Base-by-base conservation (phyloP, 2,888 invertebrate genomes). In the Fabriciana adippe region DNA sequence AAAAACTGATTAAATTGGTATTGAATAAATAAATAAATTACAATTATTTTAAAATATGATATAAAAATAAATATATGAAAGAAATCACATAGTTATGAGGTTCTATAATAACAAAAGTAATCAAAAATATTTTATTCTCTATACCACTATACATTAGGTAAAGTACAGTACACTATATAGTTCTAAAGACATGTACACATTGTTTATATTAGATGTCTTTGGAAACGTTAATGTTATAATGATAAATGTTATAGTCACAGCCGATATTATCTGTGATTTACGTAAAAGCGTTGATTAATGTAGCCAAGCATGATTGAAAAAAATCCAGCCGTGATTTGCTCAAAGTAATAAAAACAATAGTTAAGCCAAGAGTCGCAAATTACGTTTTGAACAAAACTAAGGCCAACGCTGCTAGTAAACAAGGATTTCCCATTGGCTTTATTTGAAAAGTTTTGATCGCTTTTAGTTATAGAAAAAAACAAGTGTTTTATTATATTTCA, bases 401-500 rank as follows among this genome's bases (percentile, higher is more conserved):
- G 79, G 78, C 80, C 80, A 81, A 83, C 85, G 83, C 84, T 86
- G 81, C 82, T 79, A 84, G 85, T 86, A 88, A 88, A 88, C 88
- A 88, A 87, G 82, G 78, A 79, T 79, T 26, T 76, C 81, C 82
- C 84, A 85, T 86, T 81, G 84, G 84, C 86, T 88, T 88, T 88
- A 89, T 89, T 89, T 85, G 87, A 82, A 89, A 89, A 89, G 86
- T 89, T 89, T 79, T 64, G 68, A 70, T 67, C 60, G 67, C 66
- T 66, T 59, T 66, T 51, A 70, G 26, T 69, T 67, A 61, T 56
- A 56, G 64, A 51, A 67, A 64, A 56, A 66, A 66, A 67, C 67
- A 64, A 70, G 55, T 16, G 56, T 55, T 63, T 67, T 56, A 67
- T 66, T 63, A 18, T 69, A 66, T 69, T 63, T 66, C 54, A 63